phyloP scores from a whole-genome alignment of 2,888 invertebrate species.

The Apantesis nais region DNA sequence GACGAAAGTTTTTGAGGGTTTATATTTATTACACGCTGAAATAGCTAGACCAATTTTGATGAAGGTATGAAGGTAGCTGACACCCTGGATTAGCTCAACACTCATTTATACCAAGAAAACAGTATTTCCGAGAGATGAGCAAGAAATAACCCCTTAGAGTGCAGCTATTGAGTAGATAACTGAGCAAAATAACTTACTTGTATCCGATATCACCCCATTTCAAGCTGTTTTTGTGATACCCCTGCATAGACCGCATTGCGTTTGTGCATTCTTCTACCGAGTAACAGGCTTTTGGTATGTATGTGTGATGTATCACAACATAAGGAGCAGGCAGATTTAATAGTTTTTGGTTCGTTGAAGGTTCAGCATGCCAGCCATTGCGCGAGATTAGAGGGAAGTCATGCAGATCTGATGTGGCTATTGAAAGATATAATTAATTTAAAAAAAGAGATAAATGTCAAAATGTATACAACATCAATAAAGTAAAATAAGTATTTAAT shows the following conservation, averaged over 20 bases:
- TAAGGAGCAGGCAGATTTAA: constrained; percentile 87
- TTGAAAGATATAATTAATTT: neutral
- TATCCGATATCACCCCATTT: constrained; percentile 90
- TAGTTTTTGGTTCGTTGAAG: constrained; percentile 71
- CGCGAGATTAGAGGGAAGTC: constrained; percentile 65
- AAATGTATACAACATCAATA: neutral
- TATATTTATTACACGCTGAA: no score
- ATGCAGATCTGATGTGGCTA: constrained; percentile 30
- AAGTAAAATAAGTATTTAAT: neutral
- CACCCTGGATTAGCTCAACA: no score
- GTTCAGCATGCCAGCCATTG: constrained; percentile 86
- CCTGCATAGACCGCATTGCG: constrained; percentile 89
- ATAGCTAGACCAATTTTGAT: no score
- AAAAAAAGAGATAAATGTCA: no score
- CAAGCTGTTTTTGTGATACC: constrained; percentile 83
- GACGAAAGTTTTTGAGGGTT: no score
- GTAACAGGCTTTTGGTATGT: constrained; percentile 87
- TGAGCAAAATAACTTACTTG: constrained; percentile 63
- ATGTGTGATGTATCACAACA: constrained; percentile 91
- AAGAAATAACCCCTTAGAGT: no score
- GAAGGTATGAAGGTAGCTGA: no score
- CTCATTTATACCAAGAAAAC: no score
- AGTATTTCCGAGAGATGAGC: no score
- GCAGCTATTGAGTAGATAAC: neutral
- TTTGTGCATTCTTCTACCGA: constrained; percentile 79